Evolutionary conservation across 2,888 invertebrate genomes (phyloP), one percentile per base, ranked within the genome.

Genomic region (Diarsia brunnea): DNA sequence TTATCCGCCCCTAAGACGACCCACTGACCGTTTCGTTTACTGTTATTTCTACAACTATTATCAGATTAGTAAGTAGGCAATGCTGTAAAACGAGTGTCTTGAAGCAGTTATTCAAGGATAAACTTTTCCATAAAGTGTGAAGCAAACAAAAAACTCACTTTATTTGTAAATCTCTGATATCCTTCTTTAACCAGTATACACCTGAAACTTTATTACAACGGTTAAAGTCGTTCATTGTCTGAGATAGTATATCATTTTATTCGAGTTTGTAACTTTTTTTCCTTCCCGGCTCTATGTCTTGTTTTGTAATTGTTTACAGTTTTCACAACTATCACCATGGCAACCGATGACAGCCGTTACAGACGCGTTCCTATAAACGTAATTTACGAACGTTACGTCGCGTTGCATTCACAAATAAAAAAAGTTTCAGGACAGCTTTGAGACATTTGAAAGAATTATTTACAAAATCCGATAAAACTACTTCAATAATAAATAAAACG

Each of bases 181-280:
- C 90, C 86, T 96, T 95, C 60, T 96, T 95, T 71, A 97, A 92
- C 94, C 96, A 96, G 88, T 97, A 97, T 67, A 97, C 91, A 64
- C 96, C 97, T 7, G 95, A 93, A 84, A 92, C 72, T 89, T 95
- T 95, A 86, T 96, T 96, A 78, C 89, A 90, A 31, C 93, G 93
- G 70, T 88, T 90, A 84, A 94, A 95, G 75, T 94, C 93, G 78
- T 92, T 90, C 96, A 96, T 96, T 61, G 31, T 63, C 7, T 27
- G 4, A 38, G 1, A 27, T 53, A n/a, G n/a, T n/a, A 55, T 49
- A 63, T 19, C 5, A 68, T 51, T 47, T 49, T 14, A 16, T 43
- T 45, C n/a, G 21, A 47, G 21, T 72, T 53, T 24, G 10, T 16
- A 63, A 49, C 7, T 31, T 16, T 31, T 24, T 4, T 21, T 82